A percentile compares a stretch with the other conserved stretches of the same genome.
Conservation (phyloP, 2,888 invertebrate species). For the Limnephilus lunatus region DNA sequence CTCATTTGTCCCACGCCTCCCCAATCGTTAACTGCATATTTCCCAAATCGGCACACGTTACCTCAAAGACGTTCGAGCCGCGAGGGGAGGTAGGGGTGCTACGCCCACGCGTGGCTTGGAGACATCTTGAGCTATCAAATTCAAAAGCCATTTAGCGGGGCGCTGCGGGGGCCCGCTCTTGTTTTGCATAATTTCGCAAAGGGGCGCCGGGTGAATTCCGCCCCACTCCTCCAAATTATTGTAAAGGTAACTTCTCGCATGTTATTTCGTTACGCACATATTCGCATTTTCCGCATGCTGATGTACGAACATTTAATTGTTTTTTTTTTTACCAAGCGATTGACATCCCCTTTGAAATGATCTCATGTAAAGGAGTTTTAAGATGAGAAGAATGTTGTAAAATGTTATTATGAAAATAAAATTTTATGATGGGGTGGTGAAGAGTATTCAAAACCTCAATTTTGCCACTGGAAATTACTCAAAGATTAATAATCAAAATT, state of each 20-base stretch:
- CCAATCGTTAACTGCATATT: conserved; percentile 47
- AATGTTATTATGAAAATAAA: too few relatives aligned
- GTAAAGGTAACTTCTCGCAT: conserved; percentile 29
- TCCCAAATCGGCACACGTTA: conserved; percentile 47
- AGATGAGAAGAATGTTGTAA: background rate
- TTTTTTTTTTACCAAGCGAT: background rate
- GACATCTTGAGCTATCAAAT: conserved; percentile 66
- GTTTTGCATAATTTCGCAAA: conserved; percentile 64
- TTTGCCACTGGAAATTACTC: too few relatives aligned
- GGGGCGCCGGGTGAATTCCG: conserved; percentile 37
- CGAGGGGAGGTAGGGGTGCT: background rate
- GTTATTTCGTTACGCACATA: conserved; percentile 5
- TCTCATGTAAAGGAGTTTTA: background rate
- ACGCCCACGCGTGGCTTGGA: conserved; percentile 46
- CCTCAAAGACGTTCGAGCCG: conserved; percentile 9
- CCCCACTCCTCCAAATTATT: background rate
- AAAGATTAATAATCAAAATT: too few relatives aligned
- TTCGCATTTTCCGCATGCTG: background rate
- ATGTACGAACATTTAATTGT: background rate
- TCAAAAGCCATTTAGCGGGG: conserved; percentile 64
- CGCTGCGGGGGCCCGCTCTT: conserved; percentile 56
- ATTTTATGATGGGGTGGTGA: too few relatives aligned
- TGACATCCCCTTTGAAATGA: background rate
- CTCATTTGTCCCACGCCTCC: conserved; percentile 30
- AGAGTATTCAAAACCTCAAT: too few relatives aligned